Base-by-base conservation (phyloP, 2,888 invertebrate species). In the Lysandra coridon region DNA sequence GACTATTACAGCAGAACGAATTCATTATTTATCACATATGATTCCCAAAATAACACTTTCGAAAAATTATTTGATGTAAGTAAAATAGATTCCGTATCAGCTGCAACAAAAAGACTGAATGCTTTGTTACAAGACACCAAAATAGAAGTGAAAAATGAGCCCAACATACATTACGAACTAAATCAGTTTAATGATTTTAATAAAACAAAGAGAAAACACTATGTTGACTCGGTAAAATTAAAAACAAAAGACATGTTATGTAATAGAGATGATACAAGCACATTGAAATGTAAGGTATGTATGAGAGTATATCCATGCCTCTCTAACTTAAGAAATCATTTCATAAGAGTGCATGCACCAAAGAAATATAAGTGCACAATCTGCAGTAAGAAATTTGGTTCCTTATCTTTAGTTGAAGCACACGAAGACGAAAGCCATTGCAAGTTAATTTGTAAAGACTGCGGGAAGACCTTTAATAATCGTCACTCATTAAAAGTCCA, bases 391-490 rank as follows among this genome's bases (percentile, higher is more conserved):
- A 85, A 83, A 79, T 91, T 87, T 83, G 88, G 87, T 12, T 88
- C 91, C 0, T 80, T 83, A 30, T 81, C 84, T 17, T 83, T 86
- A 44, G 80, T 91, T 75, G 85, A 87, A 57, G 80, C 83, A 1
- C 92, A 92, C 75, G 86, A 86, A 80, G 84, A 82, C 77, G 86
- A 88, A 69, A 88, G 86, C 73, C 92, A 92, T 78, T 86, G 85
- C 76, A 83, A 80, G 1, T 74, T 87, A 14, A 84, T 90, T 1
- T 93, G 92, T 77, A 87, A 83, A 40, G 88, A 90, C 80, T 93
- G 93, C 82, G 92, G 92, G 0, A 91, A 90, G 81, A 85, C 84
- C 14, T 92, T 89, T 74, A 84, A 85, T 49, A 90, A 88, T 76
- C 86, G 85, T n/a, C 85, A 87, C 10, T 85, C 89, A 17, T 82